Base-by-base conservation (phyloP, 2,888 invertebrate species). In the Girardia tigrina region DNA sequence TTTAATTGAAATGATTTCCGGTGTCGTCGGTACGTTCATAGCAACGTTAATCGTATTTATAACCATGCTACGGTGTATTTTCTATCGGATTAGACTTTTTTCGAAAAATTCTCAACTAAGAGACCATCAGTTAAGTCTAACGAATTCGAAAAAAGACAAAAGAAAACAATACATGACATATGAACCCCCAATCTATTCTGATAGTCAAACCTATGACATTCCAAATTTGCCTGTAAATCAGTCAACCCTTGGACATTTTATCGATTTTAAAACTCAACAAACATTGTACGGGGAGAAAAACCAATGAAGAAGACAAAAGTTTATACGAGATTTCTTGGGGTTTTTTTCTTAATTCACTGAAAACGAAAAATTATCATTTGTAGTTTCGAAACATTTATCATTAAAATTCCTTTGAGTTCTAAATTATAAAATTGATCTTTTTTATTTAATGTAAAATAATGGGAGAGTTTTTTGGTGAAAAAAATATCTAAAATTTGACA, bases 261-360 rank as follows among this genome's bases (percentile, higher is more conserved):
- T 56, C n/a, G 56, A 56, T 56, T 56, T 56, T n/a, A 56, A 56
- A 56, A 56, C 56, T 56, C 56, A 56, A 56, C 56, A 56, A 56
- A 56, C 56, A 56, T 56, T 56, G 23, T 56, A 56, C 23, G 23
- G 56, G n/a, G 56, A 56, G 23, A 56, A 56, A 56, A 56, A 56
- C 23, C 56, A 56, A 56, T 56, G 23, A 56, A 20, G 23, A 56
- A n/a, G n/a, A n/a, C n/a, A n/a, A n/a, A n/a, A n/a, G n/a, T n/a
- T n/a, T n/a, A n/a, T n/a, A n/a, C n/a, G n/a, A n/a, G n/a, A n/a
- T n/a, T n/a, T n/a, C n/a, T n/a, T n/a, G n/a, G n/a, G n/a, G n/a
- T n/a, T n/a, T n/a, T n/a, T n/a, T n/a, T n/a, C n/a, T n/a, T n/a
- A n/a, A n/a, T n/a, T 56, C 23, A 56, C 56, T 56, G 23, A 56